phyloP scores from a whole-genome alignment of 2,888 invertebrate genomes.

The Vandiemenella viatica region DNA sequence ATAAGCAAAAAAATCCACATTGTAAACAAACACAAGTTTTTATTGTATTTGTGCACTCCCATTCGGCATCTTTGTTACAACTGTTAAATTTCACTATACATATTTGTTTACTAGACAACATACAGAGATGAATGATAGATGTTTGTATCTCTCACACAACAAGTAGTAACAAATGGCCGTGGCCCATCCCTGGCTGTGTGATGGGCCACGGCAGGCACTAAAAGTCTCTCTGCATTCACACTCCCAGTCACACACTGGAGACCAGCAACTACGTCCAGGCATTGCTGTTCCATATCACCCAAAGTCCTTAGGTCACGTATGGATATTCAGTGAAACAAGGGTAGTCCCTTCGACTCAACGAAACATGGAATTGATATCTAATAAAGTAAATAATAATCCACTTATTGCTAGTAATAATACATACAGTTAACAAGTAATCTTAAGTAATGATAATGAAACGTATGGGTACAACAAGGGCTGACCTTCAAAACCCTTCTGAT shows the following conservation, averaged over 20 bases:
- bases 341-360: no score
- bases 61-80: conserved; percentile 1
- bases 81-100: neutral
- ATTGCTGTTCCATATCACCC: neutral
- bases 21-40: neutral
- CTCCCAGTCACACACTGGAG: neutral
- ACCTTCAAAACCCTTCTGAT: no score
- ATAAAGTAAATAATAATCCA: no score
- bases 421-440: no score
- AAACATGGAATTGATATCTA: no score
- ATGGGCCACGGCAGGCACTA: conserved; percentile 15
- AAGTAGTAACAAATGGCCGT: conserved; percentile 7
- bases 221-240: no score
- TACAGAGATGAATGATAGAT: neutral
- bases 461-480: no score
- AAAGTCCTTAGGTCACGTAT: no score
- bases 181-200: conserved; percentile 15
- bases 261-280: neutral
- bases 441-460: no score
- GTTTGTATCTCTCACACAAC: neutral
- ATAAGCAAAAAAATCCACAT: no score
- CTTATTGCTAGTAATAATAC: no score
- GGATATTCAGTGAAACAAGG: no score
- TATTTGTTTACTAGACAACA: neutral
- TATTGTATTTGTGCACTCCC: conserved; percentile 3